Evolutionary conservation across 2,888 invertebrate genomes (phyloP), one percentile per base, ranked within the genome.

Genomic region (Tinea semifulvella): DNA sequence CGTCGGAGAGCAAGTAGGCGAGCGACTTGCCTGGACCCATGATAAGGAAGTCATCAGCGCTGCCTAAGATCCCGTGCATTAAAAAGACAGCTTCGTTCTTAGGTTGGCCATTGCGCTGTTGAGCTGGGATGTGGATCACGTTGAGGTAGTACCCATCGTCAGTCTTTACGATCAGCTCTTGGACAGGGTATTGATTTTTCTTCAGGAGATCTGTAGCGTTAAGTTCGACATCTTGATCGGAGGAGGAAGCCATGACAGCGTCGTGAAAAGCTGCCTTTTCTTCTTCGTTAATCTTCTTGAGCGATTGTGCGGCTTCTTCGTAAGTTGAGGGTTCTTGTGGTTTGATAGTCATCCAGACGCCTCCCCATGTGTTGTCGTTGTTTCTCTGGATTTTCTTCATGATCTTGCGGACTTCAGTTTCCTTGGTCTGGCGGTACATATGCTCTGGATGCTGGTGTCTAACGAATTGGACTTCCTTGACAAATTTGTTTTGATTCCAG

Each of bases 31-130:
- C 68, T 0, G 85, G 85, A 11, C 86, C 85, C 62, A 87, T 84
- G 49, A 88, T 68, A 2, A 91, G 70, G 85, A 87, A 93, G 60
- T 87, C 85, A 19, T 86, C 84, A 0, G 89, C 84, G 50, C 85
- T 85, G 36, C 85, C 85, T n/a, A 89, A 61, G 2, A 92, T 62
- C 3, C 91, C 88, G 58, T 87, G 87, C 68, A 85, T 75, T 27
- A 88, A 52, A 47, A 87, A 70, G 1, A 83, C 82, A 1, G 76
- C 79, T 4, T 79, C 80, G 44, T 58, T 63, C 35, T 59, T 58
- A n/a, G n/a, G n/a, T 45, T 53, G 6, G 18, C n/a, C n/a, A 14
- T 36, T 16, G 2, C 2, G 54, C 38, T 58, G 54, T 50, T 61
- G 65, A n/a, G 68, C 56, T n/a, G 61, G 63, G 46, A 81, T 74